Base-by-base conservation (phyloP, 1,140 invertebrate genomes). In the Drosophila cardini region DNA sequence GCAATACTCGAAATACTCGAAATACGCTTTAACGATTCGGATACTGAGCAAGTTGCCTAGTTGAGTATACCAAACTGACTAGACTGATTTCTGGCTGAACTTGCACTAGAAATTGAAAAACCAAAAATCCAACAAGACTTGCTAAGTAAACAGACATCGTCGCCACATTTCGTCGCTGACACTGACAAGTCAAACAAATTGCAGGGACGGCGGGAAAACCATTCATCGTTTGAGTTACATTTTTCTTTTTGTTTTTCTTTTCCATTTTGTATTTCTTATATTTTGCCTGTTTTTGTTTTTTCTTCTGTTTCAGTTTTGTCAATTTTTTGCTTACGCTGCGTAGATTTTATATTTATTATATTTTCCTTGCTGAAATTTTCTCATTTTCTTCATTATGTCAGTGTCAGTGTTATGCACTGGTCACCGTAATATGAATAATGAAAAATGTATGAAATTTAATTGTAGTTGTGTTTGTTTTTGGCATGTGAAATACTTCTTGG, bases 151-250 rank as follows among this genome's bases (percentile, higher is more conserved):
- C 76, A 75, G 72, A 69, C 73, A 63, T 43, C 43, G 38, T 65
- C 62, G 45, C 64, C 71, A 26, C 64, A 61, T 73, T 73, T 73
- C 32, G 38, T 36, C 32, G 64, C 46, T 75, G 72, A 70, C 75
- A 78, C 65, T 75, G 76, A 71, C 76, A 78, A 70, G 65, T 68
- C 76, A 75, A 78, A 78, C 76, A 78, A 78, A 78, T 78, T 78
- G 76, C 67, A 62, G 61, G 43, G 55, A 55, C 38, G 38, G 46
- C 40, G 65, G 38, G 63, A 18, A 21, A 34, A 40, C 64, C 64
- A 61, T 68, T 61, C 71, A 73, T 60, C 60, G 57, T 63, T 74
- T 48, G 67, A 71, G 72, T 70, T 78, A 48, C 7, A 36, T 52
- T 48, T 63, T 46, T 18, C 50, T 13, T 57, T 70, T 53, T 38